Base-by-base conservation (phyloP, 2,888 invertebrate genomes). In the Clitarchus hookeri region DNA sequence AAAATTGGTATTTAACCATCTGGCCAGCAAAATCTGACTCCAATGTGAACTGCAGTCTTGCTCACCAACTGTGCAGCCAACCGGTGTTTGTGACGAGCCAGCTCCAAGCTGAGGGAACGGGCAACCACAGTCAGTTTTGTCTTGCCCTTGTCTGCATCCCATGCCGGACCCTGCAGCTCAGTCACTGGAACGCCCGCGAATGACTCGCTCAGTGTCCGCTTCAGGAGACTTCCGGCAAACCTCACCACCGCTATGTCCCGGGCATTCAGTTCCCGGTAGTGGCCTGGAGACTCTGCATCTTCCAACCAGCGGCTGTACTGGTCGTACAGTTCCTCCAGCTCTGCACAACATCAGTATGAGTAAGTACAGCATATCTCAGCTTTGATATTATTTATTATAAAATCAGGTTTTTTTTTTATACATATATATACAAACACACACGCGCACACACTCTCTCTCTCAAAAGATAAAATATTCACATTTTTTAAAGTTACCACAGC, bases 311-410 rank as follows among this genome's bases (percentile, higher is more conserved):
- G 94, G 88, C 95, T 95, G 90, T 96, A 94, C 90, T 96, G 96
- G 89, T 96, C 96, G 90, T 96, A 96, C 0, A 96, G 95, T 91
- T 96, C 96, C 90, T 96, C 96, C 88, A 96, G 91, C 90, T 96
- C 96, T 84, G 95, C 94, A 89, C 27, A 27, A 44, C 4, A n/a
- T n/a, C n/a, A 83, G 84, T 13, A 36, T 23, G 36, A 26, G 65
- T n/a, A 19, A n/a, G 65, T 19, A n/a, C n/a, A 16, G 65, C 53
- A 53, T 8, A 12, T 53, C 53, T 12, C 53, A 36, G 4, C 36
- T 36, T 36, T 36, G 36, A 36, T 36, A 36, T 36, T 36, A 4
- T 36, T 1, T 36, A 36, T 36, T 36, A 36, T 36, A 36, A 36
- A 36, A 36, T 36, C 36, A 36, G 36, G 36, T 36, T 36, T n/a